These are phyloP conservation scores for Clivina fossor DNA, from an alignment of 2,888 invertebrate genomes.

Conservation along the genomic window DNA sequence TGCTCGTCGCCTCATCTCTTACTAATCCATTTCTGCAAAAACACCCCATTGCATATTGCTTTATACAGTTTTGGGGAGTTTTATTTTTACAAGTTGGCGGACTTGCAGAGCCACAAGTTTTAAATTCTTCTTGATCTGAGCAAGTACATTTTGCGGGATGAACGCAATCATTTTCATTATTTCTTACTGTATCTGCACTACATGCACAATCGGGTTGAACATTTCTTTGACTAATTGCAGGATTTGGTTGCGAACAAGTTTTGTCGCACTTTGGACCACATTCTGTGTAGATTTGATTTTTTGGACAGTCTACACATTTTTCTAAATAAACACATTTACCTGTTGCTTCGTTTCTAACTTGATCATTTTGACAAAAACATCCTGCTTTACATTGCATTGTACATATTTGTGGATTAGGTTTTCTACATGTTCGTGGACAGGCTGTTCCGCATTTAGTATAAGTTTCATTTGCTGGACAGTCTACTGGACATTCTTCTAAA, in stretches of 20 bases:
- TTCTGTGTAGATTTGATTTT: not conserved
- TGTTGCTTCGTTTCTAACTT: conserved; percentile 9
- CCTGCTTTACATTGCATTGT: conserved; percentile 48
- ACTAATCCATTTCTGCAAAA: conserved; percentile 36
- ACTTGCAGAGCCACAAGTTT: no score
- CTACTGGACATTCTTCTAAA: conserved; percentile 13
- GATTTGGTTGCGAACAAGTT: not conserved
- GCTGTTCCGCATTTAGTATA: conserved; percentile 48
- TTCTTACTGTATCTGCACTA: not conserved
- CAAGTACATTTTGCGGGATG: no score
- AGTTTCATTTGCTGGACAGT: conserved; percentile 17
- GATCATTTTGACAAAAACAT: conserved; percentile 45
- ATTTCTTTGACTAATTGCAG: not conserved
- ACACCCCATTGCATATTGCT: conserved; percentile 34
- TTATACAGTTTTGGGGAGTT: conserved; percentile 4
- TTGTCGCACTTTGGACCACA: not conserved
- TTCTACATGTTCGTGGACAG: conserved; percentile 51
- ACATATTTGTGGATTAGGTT: conserved; percentile 45
- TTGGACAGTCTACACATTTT: conserved; percentile 5
- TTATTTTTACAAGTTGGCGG: not conserved
- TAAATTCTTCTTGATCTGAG: no score
- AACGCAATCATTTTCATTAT: not conserved
- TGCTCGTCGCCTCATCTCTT: conserved; percentile 23
- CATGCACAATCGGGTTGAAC: not conserved
- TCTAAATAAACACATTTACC: conserved; percentile 20